Conservation (phyloP, 2,113 vertebrate genomes). For the Silurus meridionalis region DNA sequence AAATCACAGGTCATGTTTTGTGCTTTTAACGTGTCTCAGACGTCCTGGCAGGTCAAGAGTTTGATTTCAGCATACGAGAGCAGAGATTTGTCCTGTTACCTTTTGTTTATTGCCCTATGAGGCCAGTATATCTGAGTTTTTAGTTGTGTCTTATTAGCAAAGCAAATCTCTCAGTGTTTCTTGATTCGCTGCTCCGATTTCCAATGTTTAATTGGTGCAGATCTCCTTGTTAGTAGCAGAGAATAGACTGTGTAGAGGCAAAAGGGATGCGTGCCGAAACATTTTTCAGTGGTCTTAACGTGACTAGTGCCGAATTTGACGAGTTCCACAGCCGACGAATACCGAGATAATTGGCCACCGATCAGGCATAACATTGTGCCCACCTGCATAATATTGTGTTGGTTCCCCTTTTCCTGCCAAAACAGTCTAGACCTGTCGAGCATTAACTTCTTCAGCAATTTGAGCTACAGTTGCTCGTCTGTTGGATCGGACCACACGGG, state of each 20-base stretch:
- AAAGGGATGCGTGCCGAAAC: neutral
- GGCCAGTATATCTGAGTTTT: neutral
- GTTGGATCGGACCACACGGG: no score
- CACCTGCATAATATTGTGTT: no score
- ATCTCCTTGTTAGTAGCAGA: slow-evolving; percentile 8
- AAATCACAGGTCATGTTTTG: neutral
- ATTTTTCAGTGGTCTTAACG: no score
- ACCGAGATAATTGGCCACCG: no score
- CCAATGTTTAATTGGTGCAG: slow-evolving; percentile 22
- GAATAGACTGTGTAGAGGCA: neutral
- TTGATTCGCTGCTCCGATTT: neutral
- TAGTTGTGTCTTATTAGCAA: neutral
- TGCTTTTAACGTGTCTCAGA: neutral
- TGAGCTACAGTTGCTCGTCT: no score
- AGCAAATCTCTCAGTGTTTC: neutral
- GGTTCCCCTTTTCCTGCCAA: no score
- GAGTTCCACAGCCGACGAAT: no score
- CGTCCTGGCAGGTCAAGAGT: neutral
- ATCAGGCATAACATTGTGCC: no score
- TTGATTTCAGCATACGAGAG: neutral
- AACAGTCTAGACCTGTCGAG: no score
- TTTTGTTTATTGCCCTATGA: slow-evolving; percentile 33
- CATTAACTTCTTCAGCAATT: no score
- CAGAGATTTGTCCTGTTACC: slow-evolving; percentile 11
- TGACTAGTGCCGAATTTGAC: no score